Evolutionary conservation across 1,140 invertebrate species (phyloP), one percentile per base, ranked within the genome.

Genomic region (Drosophila hydei): DNA sequence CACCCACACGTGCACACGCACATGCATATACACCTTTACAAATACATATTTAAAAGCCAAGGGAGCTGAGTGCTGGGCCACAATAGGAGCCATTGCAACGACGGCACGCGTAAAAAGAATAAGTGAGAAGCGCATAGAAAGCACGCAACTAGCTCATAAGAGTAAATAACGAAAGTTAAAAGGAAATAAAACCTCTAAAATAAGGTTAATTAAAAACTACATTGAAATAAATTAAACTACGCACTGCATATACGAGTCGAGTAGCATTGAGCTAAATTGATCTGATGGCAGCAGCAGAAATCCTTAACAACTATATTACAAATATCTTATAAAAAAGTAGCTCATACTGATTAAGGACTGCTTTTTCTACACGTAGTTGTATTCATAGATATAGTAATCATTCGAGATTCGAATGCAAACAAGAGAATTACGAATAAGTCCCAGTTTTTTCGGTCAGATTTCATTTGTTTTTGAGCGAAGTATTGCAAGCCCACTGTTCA

Each of bases 121-220:
- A 5, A 6, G 11, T 23, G 55, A 62, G 48, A 54, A 69, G 40
- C 48, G 58, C 58, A 52, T 51, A 45, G 56, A 68, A 61, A 23
- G 38, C 14, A 40, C 9, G 23, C 7, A 30, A 27, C 11, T 9
- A 11, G 16, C 63, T 60, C 16, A 33, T 27, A 19, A 23, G 33
- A 52, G 40, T 3, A 16, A 42, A 42, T 8, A 42, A 8, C 12
- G 36, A n/a, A 36, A 21, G 16, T 11, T 11, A 9, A 21, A 7
- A 9, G n/a, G n/a, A 14, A 27, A 9, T 11, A 18, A 25, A n/a
- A 27, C 8, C 21, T 7, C 14, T 14, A 11, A 38, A 36, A 52
- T 36, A 12, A 19, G 50, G 18, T 36, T 52, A 21, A 52, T 52
- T 52, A 52, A 52, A 52, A 52, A 19, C 9, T n/a, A 21, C 12